Evolutionary conservation across 2,888 invertebrate species (phyloP).

Genomic region (Drosophila bunnanda): DNA sequence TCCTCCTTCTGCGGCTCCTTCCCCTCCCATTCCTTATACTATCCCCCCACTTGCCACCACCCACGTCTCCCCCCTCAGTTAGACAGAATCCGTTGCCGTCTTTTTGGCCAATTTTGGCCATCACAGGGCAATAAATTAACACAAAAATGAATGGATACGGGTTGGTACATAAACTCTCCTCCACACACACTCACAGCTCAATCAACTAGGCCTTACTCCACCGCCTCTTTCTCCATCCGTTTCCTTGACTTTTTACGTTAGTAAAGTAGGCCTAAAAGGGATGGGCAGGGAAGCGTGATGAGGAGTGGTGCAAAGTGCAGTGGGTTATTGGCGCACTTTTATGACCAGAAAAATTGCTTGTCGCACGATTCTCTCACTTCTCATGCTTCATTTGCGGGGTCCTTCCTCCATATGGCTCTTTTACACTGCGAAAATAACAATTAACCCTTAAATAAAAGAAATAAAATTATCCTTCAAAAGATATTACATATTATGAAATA

Average conservation of each 20-base stretch:
- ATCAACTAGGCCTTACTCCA: constrained; percentile 27
- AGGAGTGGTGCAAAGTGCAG: constrained; percentile 57
- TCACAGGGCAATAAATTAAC: constrained; percentile 74
- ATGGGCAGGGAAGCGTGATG: neutral
- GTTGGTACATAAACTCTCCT: constrained; percentile 13
- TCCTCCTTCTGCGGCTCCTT: neutral
- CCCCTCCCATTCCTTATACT: neutral
- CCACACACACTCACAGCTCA: constrained; percentile 52
- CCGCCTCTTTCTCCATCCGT: neutral
- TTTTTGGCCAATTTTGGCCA: constrained; percentile 47
- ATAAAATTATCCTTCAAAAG: neutral
- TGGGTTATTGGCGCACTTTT: constrained; percentile 78
- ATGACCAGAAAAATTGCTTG: constrained; percentile 59
- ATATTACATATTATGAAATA: neutral
- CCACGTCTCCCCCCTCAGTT: neutral
- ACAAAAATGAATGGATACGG: constrained; percentile 73
- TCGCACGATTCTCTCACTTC: constrained; percentile 47
- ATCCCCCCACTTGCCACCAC: constrained; percentile 4
- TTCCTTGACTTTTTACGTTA: constrained; percentile 51
- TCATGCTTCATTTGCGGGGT: constrained; percentile 33
- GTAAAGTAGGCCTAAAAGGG: constrained; percentile 50
- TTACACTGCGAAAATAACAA: neutral
- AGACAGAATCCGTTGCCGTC: constrained; percentile 13
- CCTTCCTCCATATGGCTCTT: neutral
- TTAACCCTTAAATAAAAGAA: neutral